A percentile compares a stretch with the other conserved stretches of the same genome.
phyloP scores from a whole-genome alignment of 2,797 vertebrate species.

The Gastrophryne carolinensis region DNA sequence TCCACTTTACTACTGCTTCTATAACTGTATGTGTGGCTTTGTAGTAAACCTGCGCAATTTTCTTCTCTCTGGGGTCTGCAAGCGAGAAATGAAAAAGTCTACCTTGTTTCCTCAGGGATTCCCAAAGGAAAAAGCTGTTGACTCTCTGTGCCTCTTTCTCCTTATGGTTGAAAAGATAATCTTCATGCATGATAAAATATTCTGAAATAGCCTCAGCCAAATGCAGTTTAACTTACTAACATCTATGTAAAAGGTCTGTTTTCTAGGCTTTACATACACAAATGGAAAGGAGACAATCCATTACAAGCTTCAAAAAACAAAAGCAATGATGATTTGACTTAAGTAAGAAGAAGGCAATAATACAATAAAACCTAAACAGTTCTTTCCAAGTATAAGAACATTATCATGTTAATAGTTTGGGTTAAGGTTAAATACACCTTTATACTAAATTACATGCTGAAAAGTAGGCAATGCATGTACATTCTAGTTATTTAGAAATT shows the following conservation, averaged over 20 bases:
- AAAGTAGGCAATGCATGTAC: no score
- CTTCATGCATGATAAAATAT: constrained; percentile 52
- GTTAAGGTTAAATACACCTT: no score
- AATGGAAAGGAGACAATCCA: constrained; percentile 11
- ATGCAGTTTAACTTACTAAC: constrained; percentile 49
- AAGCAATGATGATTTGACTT: constrained; percentile 3
- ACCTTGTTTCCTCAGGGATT: constrained; percentile 44
- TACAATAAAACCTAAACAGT: no score
- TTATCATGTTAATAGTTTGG: no score
- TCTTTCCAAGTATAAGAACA: no score
- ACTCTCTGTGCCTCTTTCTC: constrained; percentile 43
- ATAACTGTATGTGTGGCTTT: constrained; percentile 1
- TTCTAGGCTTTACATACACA: constrained; percentile 25
- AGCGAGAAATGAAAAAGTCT: constrained; percentile 45
- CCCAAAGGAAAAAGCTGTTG: constrained; percentile 44
- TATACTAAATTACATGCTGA: no score
- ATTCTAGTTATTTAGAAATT: no score
- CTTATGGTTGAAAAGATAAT: constrained; percentile 53
- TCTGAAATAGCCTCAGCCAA: constrained; percentile 43
- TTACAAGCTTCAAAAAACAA: constrained; percentile 22
- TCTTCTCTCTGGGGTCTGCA: constrained; percentile 15
- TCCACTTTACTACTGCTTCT: constrained; percentile 2
- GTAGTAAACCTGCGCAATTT: constrained; percentile 10
- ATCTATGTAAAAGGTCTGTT: constrained; percentile 35
- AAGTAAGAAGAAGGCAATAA: constrained; percentile 2